Percentiles rank a stretch among this genome's conserved stretches.
Evolutionary conservation across 2,797 vertebrate genomes (phyloP).

Genomic region (Staurois parvus): DNA sequence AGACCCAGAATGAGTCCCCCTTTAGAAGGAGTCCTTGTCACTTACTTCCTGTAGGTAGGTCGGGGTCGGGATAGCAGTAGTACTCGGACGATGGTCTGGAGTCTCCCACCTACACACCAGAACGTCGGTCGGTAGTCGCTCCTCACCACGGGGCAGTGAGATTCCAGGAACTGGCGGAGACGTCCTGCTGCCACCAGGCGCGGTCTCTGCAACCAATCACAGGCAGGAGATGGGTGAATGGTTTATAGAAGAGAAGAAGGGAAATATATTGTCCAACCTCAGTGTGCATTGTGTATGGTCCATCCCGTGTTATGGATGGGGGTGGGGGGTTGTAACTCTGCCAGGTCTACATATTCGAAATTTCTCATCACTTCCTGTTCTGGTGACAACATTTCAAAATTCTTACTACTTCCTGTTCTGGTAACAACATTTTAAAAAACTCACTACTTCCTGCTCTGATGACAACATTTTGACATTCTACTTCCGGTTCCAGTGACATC

Average conservation of each 20-base stretch:
- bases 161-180: conserved; percentile 77
- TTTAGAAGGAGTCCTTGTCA: background rate
- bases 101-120: conserved; percentile 84
- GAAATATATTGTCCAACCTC: no score
- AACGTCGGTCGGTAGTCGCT: conserved; percentile 81
- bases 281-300: background rate
- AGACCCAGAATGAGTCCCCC: no score
- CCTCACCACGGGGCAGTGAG: conserved; percentile 77
- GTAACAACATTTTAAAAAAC: no score
- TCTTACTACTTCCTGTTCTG: no score
- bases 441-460: no score
- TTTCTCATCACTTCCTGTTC: no score
- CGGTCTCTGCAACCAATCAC: conserved; percentile 72
- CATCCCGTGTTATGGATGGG: background rate
- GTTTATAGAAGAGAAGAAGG: background rate
- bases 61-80: conserved; percentile 76
- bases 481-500: no score
- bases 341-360: no score
- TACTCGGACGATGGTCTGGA: conserved; percentile 81
- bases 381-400: no score
- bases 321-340: background rate
- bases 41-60: conserved; percentile 81
- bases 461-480: no score
- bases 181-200: conserved; percentile 74
- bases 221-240: background rate